phyloP scores from a whole-genome alignment of 1,140 invertebrate species.

The Ptiloglossa arizonensis region DNA sequence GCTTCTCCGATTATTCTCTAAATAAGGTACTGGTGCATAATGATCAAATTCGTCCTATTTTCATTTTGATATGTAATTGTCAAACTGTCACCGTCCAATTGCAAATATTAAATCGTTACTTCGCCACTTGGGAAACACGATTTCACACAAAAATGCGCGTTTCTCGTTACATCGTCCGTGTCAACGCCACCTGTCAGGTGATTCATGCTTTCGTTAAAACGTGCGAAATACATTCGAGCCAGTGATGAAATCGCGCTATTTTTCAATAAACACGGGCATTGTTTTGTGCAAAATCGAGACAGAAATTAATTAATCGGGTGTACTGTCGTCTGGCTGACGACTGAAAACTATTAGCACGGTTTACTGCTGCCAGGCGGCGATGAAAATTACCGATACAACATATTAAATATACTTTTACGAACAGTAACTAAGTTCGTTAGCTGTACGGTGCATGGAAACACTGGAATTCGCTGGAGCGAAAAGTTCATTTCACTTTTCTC shows the following conservation, averaged over 20 bases:
- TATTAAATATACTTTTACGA: constrained; percentile 42
- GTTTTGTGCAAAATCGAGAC: neutral
- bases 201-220: neutral
- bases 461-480: neutral
- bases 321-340: constrained; percentile 3
- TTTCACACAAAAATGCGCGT: neutral
- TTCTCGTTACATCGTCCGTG: neutral
- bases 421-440: constrained; percentile 29
- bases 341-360: constrained; percentile 33
- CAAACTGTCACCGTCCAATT: neutral
- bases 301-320: constrained; percentile 32
- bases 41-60: no score
- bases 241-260: neutral
- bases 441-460: neutral
- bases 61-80: no score
- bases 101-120: neutral
- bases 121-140: neutral
- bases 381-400: constrained; percentile 32
- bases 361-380: neutral
- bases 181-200: neutral
- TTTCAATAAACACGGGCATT: neutral
- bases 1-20: no score
- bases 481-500: neutral
- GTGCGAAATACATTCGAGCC: neutral
- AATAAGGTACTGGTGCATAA: no score